Evolutionary conservation across 37 sponge, comb jelly and placozoan species (phyloP).

Genomic region (Eunapius fragilis): DNA sequence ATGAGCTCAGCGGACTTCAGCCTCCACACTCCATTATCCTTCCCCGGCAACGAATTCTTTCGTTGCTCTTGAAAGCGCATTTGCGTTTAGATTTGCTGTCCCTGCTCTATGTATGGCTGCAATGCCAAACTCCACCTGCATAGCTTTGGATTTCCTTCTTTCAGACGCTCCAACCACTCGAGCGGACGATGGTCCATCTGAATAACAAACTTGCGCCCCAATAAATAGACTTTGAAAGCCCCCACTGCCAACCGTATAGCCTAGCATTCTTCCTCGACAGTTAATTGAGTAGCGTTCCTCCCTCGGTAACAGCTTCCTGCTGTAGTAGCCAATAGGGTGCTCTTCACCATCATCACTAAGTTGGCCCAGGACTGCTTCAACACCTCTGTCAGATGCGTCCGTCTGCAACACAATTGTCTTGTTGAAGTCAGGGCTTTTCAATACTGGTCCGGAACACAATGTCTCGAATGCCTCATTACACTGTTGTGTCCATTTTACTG

Average conservation of each 20-base stretch:
- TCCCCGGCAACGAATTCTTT: no score
- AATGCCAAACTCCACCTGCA: constrained; percentile 25
- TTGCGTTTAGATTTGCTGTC: no score
- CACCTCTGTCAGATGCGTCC: constrained; percentile 47
- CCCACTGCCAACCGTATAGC: constrained; percentile 30
- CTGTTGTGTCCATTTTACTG: constrained; percentile 5
- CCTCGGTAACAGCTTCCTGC: constrained; percentile 27
- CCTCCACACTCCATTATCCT: no score
- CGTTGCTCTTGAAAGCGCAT: no score
- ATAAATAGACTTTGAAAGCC: constrained; percentile 28
- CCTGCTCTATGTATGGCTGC: constrained; percentile 4
- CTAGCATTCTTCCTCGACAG: constrained; percentile 52
- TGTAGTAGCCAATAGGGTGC: constrained; percentile 34
- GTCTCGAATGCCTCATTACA: constrained; percentile 21
- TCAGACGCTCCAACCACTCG: constrained; percentile 21
- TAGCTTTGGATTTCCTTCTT: constrained; percentile 1
- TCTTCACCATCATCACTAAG: constrained; percentile 10
- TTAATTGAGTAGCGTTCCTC: constrained; percentile 49
- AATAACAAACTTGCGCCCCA: no score
- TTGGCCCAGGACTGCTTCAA: constrained; percentile 52
- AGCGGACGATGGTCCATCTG: constrained; percentile 26
- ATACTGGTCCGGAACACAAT: constrained; percentile 12
- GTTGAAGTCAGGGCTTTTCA: constrained; percentile 14
- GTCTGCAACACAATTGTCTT: constrained; percentile 38
- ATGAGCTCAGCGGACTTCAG: no score